A percentile compares a stretch with the other conserved stretches of the same genome.
These are phyloP conservation scores for Zaprionus davidi DNA, from an alignment of 1,140 invertebrate genomes.

Conservation along the genomic window DNA sequence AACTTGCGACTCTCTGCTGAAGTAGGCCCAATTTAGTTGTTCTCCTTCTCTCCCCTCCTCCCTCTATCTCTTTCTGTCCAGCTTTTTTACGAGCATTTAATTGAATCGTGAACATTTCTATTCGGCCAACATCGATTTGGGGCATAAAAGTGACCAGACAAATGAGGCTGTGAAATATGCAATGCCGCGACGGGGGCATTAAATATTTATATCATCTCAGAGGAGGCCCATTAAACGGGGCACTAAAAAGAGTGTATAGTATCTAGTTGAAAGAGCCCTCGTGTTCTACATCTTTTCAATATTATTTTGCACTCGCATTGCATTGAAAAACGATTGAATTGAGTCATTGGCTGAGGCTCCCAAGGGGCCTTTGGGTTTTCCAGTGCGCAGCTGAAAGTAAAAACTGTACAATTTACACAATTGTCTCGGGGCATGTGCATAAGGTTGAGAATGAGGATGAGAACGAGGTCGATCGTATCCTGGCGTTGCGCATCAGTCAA, in stretches of 20 bases:
- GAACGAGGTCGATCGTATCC: conserved; percentile 11
- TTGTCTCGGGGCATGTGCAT: conserved; percentile 61
- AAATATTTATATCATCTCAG: conserved; percentile 58
- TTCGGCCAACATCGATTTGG: conserved; percentile 54
- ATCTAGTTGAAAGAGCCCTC: neutral
- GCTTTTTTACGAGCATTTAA: conserved; percentile 73
- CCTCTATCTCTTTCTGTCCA: conserved; percentile 28
- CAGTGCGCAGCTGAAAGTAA: conserved; percentile 68
- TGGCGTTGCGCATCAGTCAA: conserved; percentile 54
- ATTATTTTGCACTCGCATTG: neutral
- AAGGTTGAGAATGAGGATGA: neutral
- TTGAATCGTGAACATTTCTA: conserved; percentile 77
- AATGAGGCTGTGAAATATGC: conserved; percentile 69
- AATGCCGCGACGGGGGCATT: conserved; percentile 34
- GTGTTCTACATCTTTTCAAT: neutral
- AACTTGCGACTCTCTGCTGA: conserved; percentile 30
- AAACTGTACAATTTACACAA: conserved; percentile 80
- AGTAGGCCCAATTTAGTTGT: conserved; percentile 3
- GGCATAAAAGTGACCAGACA: conserved; percentile 51
- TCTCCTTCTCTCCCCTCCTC: conserved; percentile 7
- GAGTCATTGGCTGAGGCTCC: conserved; percentile 47
- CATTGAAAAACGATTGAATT: conserved; percentile 37
- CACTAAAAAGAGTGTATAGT: neutral
- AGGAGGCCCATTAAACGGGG: conserved; percentile 36
- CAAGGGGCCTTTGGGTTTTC: neutral